Base-by-base conservation (phyloP, 2,797 vertebrate genomes). In the Pangasius larnaudii region DNA sequence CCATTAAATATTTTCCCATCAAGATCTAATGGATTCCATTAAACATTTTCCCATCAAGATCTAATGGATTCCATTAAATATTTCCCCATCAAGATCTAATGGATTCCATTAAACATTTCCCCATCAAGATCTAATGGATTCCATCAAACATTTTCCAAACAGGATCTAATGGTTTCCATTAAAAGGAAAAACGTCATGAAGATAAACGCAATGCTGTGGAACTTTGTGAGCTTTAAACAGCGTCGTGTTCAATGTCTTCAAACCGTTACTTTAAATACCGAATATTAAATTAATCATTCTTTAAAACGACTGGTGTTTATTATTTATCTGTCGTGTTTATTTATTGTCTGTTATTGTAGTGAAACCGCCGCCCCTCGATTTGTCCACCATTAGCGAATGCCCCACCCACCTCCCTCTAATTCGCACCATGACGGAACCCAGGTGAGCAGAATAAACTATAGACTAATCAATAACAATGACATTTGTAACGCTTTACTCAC, bases 321-420 rank as follows among this genome's bases (percentile, higher is more conserved):
- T 84, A 7, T 39, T 53, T 53, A 49, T 49, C 46, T 14, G 51
- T 14, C 51, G 11, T 53, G 11, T 53, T 53, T 14, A 53, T 53
- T 53, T 65, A 27, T 36, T 36, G 49, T 84, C 1, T 39, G 7
- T 49, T 16, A 24, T 33, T 78, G 24, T 93, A 99, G 98, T 94
- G 88, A 97, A 97, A 83, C 98, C 98, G 4, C 98, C 98, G 59
- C 98, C 98, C 5, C 96, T 99, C 89, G 98, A 99, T 84, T 97
- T 99, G 89, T 98, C 98, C 80, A 99, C 97, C 11, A 99, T 99
- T 93, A 96, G 96, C 86, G 98, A 99, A 90, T 95, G 92, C 87
- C 94, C 95, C 87, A 93, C 93, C 87, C 97, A 98, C 39, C 79
- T 96, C 42, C 94, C 96, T 7, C 93, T 98, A 90, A 95, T 93